These are phyloP conservation scores for Thaumetopoea pityocampa DNA, from an alignment of 1,140 invertebrate genomes.

Conservation along the genomic window DNA sequence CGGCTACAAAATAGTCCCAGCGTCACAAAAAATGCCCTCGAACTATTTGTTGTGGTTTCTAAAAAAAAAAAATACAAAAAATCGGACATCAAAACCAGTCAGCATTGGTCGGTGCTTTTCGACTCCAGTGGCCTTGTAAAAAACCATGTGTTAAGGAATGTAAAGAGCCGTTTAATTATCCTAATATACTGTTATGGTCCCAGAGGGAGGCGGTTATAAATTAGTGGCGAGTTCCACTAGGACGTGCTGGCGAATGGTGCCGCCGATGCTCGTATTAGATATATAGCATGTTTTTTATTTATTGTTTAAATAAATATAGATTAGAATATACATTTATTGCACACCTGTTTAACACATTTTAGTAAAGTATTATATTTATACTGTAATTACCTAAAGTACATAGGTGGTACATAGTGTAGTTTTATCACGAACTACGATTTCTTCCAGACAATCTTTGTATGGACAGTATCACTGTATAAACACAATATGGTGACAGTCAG, in stretches of 20 bases:
- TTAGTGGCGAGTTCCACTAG: slow-evolving; percentile 31
- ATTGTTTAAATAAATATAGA: no score
- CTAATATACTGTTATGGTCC: slow-evolving; percentile 73
- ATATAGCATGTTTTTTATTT: slow-evolving; percentile 3
- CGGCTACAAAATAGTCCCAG: slow-evolving; percentile 48
- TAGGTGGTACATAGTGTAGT: no score
- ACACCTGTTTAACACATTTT: no score
- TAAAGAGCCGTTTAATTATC: slow-evolving; percentile 76
- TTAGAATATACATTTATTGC: no score
- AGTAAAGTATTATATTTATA: no score
- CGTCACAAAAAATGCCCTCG: slow-evolving; percentile 58
- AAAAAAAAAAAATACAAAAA: slow-evolving; percentile 62
- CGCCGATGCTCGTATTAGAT: slow-evolving; percentile 11
- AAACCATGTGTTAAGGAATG: slow-evolving; percentile 75
- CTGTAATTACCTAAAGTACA: no score
- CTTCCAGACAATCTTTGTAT: no score
- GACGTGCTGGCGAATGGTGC: slow-evolving; percentile 45
- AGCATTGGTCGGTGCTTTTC: slow-evolving; percentile 71
- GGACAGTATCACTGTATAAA: no score
- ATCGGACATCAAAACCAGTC: slow-evolving; percentile 64
- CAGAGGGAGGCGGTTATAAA: slow-evolving; percentile 43
- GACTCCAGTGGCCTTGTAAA: slow-evolving; percentile 65
- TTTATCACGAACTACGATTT: no score
- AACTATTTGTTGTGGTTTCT: slow-evolving; percentile 68
- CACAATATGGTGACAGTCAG: no score